Evolutionary conservation across 2,113 vertebrate genomes (phyloP), one percentile per base, ranked within the genome.

Genomic region (Eulemur rufifrons): DNA sequence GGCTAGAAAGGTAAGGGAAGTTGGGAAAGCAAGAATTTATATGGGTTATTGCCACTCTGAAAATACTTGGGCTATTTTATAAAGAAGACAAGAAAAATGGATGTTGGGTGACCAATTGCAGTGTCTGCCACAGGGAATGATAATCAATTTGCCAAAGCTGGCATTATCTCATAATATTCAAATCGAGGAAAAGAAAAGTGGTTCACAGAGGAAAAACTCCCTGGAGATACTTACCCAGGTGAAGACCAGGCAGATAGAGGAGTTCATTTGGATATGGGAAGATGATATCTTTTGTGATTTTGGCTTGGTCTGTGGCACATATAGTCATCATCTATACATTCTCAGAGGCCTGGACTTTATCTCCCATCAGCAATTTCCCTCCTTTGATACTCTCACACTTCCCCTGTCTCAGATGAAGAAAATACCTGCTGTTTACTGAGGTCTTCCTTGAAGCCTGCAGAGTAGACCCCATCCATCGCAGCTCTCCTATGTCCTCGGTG

Each of bases 81-180:
- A 86, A 86, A 61, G 29, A 82, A 93, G 86, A 54, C 34, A 91
- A 90, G n/a, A 93, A 90, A 83, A 87, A 82, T 68, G 64, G 47
- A 63, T 83, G 74, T 83, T 82, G 52, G 42, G 68, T 93, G 91
- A 91, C 52, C 45, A 69, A 54, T 45, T 77, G 13, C 50, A 77
- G 25, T 82, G 47, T 82, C 25, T 86, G 74, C 21, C 34, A 80
- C 15, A 81, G 42, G 42, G 59, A 73, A 18, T 56, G 81, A 77
- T 54, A 54, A 54, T 82, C 86, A 86, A 71, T 91, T 93, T 93
- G 37, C 20, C 34, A 61, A 76, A 69, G 25, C 32, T 39, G 64
- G 32, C 56, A n/a, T 68, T 86, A 29, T 63, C 37, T 82, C 52
- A 47, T 69, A 61, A 29, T 63, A 32, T 86, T 83, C 15, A 32